phyloP scores from a whole-genome alignment of 1,140 invertebrate species.

The Orius laevigatus region DNA sequence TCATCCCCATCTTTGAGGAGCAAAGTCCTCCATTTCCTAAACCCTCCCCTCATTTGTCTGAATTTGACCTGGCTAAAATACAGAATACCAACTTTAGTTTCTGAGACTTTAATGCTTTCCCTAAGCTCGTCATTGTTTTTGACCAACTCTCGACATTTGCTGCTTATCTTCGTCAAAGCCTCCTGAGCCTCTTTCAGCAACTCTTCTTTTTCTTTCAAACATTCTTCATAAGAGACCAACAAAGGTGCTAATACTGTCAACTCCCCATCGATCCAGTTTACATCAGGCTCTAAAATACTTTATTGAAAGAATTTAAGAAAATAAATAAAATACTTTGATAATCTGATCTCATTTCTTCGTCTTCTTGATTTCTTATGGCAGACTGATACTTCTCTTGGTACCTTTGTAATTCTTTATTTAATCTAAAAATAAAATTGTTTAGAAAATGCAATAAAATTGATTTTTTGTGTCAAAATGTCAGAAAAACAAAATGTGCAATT shows the following conservation, averaged over 20 bases:
- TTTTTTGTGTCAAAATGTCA: background rate
- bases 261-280: slow-evolving; percentile 3
- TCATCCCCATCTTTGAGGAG: no score
- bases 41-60: no score
- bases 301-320: no score
- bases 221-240: slow-evolving; percentile 1
- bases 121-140: background rate
- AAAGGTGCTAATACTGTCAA: background rate
- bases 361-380: no score
- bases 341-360: no score
- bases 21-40: no score
- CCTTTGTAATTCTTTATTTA: slow-evolving; percentile 46
- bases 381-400: slow-evolving; percentile 42
- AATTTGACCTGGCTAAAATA: no score
- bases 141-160: background rate
- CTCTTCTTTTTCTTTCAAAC: background rate
- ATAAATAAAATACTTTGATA: no score
- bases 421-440: slow-evolving; percentile 26
- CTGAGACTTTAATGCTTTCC: background rate
- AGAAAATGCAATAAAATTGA: background rate
- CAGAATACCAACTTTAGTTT: background rate
- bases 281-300: background rate
- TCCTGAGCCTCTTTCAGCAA: background rate
- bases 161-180: background rate
- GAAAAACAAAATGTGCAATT: background rate